Evolutionary conservation across 1,140 invertebrate genomes (phyloP), one percentile per base, ranked within the genome.

Genomic region (Leptonema lineaticorne): DNA sequence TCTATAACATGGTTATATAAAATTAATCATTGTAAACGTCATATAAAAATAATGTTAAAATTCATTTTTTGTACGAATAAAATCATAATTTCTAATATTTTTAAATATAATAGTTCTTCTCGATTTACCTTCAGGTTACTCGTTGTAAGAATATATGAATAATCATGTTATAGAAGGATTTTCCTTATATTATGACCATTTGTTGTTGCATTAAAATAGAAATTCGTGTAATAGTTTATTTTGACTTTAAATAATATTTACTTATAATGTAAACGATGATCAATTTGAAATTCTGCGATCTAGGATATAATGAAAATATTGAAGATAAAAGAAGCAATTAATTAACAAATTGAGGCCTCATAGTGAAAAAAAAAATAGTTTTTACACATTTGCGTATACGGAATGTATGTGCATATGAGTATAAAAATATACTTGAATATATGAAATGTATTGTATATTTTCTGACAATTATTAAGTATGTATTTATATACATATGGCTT

Each of bases 251-350:
- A 41, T 16, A 41, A n/a, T n/a, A n/a, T n/a, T n/a, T n/a, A n/a
- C n/a, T n/a, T n/a, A n/a, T n/a, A n/a, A n/a, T n/a, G n/a, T n/a
- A n/a, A 41, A 26, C 11, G 14, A 53, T 26, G 50, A 53, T 53
- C 50, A 53, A 53, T 53, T 53, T 53, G n/a, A 1, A 53, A 14
- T 26, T 53, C 20, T 53, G 50, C 50, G 20, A 53, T 53, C 16
- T 53, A 53, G 50, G 50, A 24, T 53, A 53, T 53, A 53, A 45
- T 33, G 16, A 45, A n/a, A n/a, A n/a, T n/a, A n/a, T n/a, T n/a
- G n/a, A n/a, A n/a, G n/a, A n/a, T n/a, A n/a, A 45, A 53, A 53
- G 50, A 53, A 53, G 50, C 50, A 53, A 53, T 53, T 53, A 53
- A 53, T 53, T 53, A 53, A 53, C 20, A 53, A 53, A 53, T 53